Base-by-base conservation (phyloP, 2,888 invertebrate species). In the Heliconius ethilla region DNA sequence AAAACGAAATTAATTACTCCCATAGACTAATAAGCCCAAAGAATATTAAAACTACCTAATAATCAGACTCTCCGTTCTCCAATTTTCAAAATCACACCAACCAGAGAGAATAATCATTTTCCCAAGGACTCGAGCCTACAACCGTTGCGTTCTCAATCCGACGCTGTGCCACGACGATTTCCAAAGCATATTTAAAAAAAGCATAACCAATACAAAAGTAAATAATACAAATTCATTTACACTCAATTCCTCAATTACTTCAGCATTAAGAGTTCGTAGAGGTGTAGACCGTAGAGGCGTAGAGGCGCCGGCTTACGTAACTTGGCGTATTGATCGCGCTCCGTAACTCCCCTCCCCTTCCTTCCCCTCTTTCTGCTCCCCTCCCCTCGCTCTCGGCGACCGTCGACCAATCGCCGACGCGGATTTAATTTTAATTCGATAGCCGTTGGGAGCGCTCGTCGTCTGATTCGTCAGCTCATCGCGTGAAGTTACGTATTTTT, bases 351-450 rank as follows among this genome's bases (percentile, higher is more conserved):
- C 51, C 18, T 2, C 51, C 18, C 51, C 4, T 22, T 18, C 51
- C 51, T 7, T 51, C 27, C 18, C 29, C 15, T 10, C 63, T 40
- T 40, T 40, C 37, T 40, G 2, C 33, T 15, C 51, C 51, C 51
- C 51, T 51, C 15, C 18, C 65, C 15, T 5, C 65, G 66, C 66
- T 33, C 37, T 3, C 67, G 40, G n/a, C 37, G n/a, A n/a, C 22
- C 67, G 25, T n/a, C 85, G 87, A 86, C 93, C 93, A 93, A 93
- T 92, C 86, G 84, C 86, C 81, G 85, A 77, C 84, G 85, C 72
- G 83, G 87, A 85, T 93, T 92, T 92, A 92, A 92, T 92, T 93
- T 91, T 92, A 92, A 92, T 92, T 92, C 87, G 88, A 91, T 92
- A 89, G 89, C 90, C 87, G 88, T 87, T 89, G 84, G 83, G 84